Conservation (phyloP, 1,140 invertebrate species). For the Apolygus lucorum region DNA sequence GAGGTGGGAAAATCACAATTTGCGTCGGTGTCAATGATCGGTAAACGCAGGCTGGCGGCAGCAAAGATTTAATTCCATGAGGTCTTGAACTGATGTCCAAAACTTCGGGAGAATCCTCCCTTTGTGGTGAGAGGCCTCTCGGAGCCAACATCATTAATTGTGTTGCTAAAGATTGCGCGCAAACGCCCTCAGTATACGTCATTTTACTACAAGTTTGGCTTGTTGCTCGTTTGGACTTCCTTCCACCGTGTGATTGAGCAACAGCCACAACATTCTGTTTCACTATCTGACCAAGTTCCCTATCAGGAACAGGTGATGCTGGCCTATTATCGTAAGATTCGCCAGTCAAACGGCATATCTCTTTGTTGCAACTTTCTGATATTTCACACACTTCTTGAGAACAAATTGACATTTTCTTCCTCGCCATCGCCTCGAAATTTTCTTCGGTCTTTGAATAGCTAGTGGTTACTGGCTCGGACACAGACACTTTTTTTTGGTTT, state of each 20-base stretch:
- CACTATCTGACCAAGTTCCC: background rate
- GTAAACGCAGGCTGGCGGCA: conserved; percentile 27
- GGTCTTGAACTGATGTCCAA: conserved; percentile 26
- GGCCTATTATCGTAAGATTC: conserved; percentile 18
- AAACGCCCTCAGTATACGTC: background rate
- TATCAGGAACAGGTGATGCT: conserved; percentile 25
- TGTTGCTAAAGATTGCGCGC: background rate
- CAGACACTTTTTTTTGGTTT: conserved; percentile 6
- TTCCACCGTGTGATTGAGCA: conserved; percentile 3
- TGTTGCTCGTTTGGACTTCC: background rate
- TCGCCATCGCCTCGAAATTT: background rate
- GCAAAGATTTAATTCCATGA: conserved; percentile 26
- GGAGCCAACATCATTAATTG: background rate
- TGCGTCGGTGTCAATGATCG: conserved; percentile 29
- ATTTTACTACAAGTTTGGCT: background rate
- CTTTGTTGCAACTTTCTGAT: conserved; percentile 20
- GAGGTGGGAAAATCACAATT: conserved; percentile 32
- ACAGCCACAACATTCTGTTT: conserved; percentile 1
- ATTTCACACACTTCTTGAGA: conserved; percentile 30
- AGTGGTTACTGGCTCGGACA: conserved; percentile 1
- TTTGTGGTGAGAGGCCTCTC: background rate
- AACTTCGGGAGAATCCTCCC: conserved; percentile 22
- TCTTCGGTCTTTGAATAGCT: conserved; percentile 3
- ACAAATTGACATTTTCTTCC: conserved; percentile 33
- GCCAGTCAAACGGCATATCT: background rate